A percentile compares a stretch with the other conserved stretches of the same genome.
These are phyloP conservation scores for Chloropsis hardwickii DNA, from an alignment of 2,113 vertebrate genomes.

Conservation along the genomic window DNA sequence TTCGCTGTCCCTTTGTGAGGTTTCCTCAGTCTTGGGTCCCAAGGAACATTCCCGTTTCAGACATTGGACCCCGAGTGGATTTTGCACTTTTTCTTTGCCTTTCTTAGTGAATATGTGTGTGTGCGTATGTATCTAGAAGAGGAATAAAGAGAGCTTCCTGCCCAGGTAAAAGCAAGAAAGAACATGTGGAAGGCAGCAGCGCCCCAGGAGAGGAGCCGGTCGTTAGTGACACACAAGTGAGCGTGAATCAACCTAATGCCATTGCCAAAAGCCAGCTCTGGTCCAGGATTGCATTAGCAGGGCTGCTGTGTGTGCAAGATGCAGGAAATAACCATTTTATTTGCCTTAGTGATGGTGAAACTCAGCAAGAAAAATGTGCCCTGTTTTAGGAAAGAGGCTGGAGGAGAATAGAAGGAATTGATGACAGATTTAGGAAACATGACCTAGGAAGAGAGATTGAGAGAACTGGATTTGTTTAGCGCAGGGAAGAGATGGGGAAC, in stretches of 20 bases:
- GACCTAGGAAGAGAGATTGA: neutral
- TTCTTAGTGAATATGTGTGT: neutral
- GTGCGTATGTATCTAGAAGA: neutral
- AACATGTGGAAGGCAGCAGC: neutral
- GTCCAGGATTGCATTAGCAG: neutral
- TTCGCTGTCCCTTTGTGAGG: neutral
- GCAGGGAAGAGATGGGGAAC: neutral
- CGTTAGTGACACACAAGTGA: neutral
- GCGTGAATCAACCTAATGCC: neutral
- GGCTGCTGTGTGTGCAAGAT: neutral
- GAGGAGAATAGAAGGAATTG: neutral
- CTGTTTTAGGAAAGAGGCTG: neutral
- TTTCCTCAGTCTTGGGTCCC: neutral
- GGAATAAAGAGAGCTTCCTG: neutral
- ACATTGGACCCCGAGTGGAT: rapidly evolving
- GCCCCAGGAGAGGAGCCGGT: neutral
- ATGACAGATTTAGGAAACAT: neutral
- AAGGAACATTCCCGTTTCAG: neutral
- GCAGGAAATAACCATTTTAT: conserved; percentile 41
- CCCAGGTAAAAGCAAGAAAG: neutral
- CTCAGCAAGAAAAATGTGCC: neutral
- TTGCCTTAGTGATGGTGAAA: neutral
- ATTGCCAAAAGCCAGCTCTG: conserved; percentile 4
- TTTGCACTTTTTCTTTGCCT: neutral
- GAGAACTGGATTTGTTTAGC: conserved; percentile 21